Evolutionary conservation across 2,888 invertebrate species (phyloP), one percentile per base, ranked within the genome.

Genomic region (Apodemia duryi): DNA sequence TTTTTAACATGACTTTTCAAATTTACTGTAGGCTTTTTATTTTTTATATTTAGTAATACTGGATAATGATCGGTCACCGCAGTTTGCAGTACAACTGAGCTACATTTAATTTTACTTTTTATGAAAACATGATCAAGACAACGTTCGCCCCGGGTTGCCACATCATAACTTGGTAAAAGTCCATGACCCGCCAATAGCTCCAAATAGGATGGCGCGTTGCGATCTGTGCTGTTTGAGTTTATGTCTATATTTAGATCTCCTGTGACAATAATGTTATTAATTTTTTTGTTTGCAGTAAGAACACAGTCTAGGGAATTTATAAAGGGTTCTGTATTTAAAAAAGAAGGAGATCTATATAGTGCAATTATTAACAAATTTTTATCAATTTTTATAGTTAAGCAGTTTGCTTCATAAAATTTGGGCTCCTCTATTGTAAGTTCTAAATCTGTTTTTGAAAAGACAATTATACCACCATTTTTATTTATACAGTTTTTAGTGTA

Each of bases 231-330:
- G 4, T 62, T 46, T 62, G 21, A 5, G 4, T 13, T 6, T 11
- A 62, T 62, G 10, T 62, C 62, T 21, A 62, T 62, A 46, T 62
- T 62, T 62, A 62, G 10, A 43, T 62, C 62, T 62, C 46, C 62
- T 10, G 28, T 43, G 9, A 62, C 41, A 11, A n/a, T 41, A 1
- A 41, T 29, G 11, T 13, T 21, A n/a, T 43, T 41, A 29, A 43
- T 1, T 21, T 49, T 29, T 62, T 62, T 49, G 9, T 9, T 29
- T 21, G 21, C 4, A 13, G n/a, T 46, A 9, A 62, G 62, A 41
- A 29, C 29, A 10, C 6, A 9, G 13, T 62, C 62, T 11, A 62
- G 13, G 4, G 29, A 62, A 11, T 41, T 9, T 1, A 62, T 29
- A 11, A 62, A 62, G 6, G 28, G 11, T 4, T 62, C 62, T 7